phyloP scores from a whole-genome alignment of 2,888 invertebrate species.

The Creontiades dilutus region DNA sequence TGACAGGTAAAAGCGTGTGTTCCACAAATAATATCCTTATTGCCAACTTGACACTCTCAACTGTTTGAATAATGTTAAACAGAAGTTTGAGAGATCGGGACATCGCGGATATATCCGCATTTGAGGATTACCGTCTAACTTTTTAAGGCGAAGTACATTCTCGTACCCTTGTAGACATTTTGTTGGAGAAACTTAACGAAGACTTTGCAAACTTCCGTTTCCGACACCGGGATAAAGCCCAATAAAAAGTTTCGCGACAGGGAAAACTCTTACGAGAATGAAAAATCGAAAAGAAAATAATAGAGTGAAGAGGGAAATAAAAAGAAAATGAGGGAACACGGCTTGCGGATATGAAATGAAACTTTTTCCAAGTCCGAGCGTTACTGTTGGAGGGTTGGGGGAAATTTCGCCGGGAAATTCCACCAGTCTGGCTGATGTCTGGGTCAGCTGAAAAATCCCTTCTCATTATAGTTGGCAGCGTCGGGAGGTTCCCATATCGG shows the following conservation, averaged over 20 bases:
- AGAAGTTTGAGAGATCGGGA: too few relatives aligned
- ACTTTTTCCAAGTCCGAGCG: background rate
- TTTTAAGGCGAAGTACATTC: too few relatives aligned
- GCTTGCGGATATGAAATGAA: constrained; percentile 17
- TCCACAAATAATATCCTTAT: too few relatives aligned
- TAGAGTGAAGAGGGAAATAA: background rate
- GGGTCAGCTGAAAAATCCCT: background rate
- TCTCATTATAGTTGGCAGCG: background rate
- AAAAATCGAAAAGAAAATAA: background rate
- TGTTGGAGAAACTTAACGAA: background rate
- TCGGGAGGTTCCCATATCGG: background rate
- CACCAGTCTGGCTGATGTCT: background rate
- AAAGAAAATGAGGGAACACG: background rate
- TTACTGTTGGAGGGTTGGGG: background rate
- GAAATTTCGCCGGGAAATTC: background rate
- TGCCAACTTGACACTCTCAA: too few relatives aligned
- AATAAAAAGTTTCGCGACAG: background rate
- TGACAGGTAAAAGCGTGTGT: too few relatives aligned
- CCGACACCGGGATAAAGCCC: background rate
- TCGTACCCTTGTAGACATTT: background rate
- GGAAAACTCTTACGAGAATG: background rate
- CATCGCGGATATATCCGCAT: too few relatives aligned
- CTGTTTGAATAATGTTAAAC: too few relatives aligned
- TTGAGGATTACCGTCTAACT: too few relatives aligned
- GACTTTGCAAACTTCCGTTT: background rate